Evolutionary conservation across 2,888 invertebrate species (phyloP), one percentile per base, ranked within the genome.

Genomic region (Flabesymbios commensalis): DNA sequence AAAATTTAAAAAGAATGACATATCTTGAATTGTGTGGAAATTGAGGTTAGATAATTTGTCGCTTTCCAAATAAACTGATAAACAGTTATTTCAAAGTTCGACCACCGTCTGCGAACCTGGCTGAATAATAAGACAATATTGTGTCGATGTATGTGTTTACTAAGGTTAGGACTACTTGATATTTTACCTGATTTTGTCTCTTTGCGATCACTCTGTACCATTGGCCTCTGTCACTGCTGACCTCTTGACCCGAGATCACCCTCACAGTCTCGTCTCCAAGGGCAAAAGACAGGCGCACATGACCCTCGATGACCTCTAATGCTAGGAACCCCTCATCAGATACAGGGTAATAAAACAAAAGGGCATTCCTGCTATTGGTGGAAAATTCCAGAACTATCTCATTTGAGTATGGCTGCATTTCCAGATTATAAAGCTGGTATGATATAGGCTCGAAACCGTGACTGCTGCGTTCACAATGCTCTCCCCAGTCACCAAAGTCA

Each of bases 391-490:
- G 88, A 0, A 92, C 90, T 67, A 96, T 92, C 75, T 94, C 93
- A 79, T 95, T 95, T 51, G 90, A 91, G 0, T 92, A 89, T 22
- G 66, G 59, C 79, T 93, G 92, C 69, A 96, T 83, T 0, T 93
- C 86, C 1, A 59, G 19, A 2, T 91, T 88, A 82, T 94, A 95
- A 29, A 90, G 88, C 91, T 94, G 92, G 80, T 88, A 96, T 0
- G 95, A 95, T 0, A 94, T 85, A 74, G 92, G 92, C 58, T 88
- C 88, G 83, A 97, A 97, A 22, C 95, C 94, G 78, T 88, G 92
- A 1, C 93, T 93, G 1, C 92, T 90, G 71, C 90, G 89, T 80
- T 96, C 94, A 82, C 96, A 97, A 75, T 92, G 92, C 41, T 90
- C 87, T 7, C 96, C 97, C 77, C 94, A 94, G 71, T 79, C 83